Base-by-base conservation (phyloP, 1,140 invertebrate species). In the Saxidomus purpurata region DNA sequence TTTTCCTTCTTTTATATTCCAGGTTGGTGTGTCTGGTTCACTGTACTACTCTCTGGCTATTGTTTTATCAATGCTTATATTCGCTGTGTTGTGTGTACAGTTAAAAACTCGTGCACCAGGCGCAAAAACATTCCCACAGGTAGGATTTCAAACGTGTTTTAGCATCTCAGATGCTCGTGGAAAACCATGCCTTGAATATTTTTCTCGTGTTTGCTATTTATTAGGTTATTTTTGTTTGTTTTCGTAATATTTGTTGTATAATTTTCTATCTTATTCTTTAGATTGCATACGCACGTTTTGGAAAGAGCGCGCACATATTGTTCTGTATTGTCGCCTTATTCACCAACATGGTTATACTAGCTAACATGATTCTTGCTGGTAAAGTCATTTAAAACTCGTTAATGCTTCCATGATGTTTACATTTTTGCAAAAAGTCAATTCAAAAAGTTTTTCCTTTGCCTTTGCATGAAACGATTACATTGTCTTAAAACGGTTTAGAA, bases 231-330 rank as follows among this genome's bases (percentile, higher is more conserved):
- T n/a, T n/a, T n/a, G n/a, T n/a, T n/a, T n/a, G n/a, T n/a, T n/a
- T n/a, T n/a, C n/a, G n/a, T n/a, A n/a, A n/a, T n/a, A n/a, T n/a
- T n/a, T n/a, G n/a, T n/a, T n/a, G 55, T 22, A 59, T 6, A 59
- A 4, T 59, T n/a, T 59, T 22, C 55, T 25, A 59, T n/a, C 19
- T 19, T 52, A 52, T 52, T 9, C 47, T 77, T 36, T 90, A 95
- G 93, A 89, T 95, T 19, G 94, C 95, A 34, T 87, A 94, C 38
- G 93, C 93, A n/a, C 85, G 95, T 31, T 96, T 94, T 80, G 95
- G 95, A 15, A 89, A 81, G 63, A 61, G 52, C 28, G 91, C 94
- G 31, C 95, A 96, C 69, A 91, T 95, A 0, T 87, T 95, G 13
- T 95, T 92, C 84, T 94, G 93, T 76, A 81, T 84, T 55, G 94